Conservation (phyloP, 2,113 vertebrate species). For the Upupa epops region DNA sequence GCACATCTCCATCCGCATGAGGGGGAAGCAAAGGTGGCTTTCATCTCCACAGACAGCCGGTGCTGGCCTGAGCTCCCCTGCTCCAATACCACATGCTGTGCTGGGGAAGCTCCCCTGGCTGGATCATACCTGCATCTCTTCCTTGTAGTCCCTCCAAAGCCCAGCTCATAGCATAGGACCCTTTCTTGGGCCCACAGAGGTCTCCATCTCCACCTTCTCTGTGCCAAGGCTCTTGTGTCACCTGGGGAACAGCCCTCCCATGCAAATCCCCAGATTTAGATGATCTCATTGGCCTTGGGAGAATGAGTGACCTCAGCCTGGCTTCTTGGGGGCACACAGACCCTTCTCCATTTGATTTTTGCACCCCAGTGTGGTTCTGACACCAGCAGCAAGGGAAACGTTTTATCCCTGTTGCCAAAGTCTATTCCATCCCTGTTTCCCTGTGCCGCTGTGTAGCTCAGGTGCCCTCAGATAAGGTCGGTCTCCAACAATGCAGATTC, state of each 20-base stretch:
- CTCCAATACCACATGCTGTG: rapidly evolving
- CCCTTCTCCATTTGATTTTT: not conserved
- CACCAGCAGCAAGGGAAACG: not conserved
- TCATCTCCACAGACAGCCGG: not conserved
- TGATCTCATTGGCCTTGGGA: not conserved
- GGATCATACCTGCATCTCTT: not conserved
- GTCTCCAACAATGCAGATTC: not conserved
- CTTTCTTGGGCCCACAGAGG: not conserved
- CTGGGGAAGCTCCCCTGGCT: not conserved
- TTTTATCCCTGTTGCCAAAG: not conserved
- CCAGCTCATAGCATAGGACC: not conserved
- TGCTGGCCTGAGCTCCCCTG: not conserved
- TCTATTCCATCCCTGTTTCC: not conserved
- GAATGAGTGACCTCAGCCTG: not conserved
- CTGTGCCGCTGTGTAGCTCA: rapidly evolving
- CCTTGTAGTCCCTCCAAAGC: not conserved
- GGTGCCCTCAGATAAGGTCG: not conserved
- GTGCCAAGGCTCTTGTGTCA: not conserved
- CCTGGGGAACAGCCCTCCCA: not conserved
- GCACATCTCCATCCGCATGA: rapidly evolving
- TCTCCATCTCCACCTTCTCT: not conserved
- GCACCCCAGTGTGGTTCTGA: not conserved
- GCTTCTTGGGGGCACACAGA: not conserved
- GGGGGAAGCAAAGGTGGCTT: rapidly evolving
- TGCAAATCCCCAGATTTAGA: not conserved